Percentiles rank a stretch among this genome's conserved stretches.
phyloP scores from a whole-genome alignment of 2,797 vertebrate genomes.

The Propithecus deckenii region DNA sequence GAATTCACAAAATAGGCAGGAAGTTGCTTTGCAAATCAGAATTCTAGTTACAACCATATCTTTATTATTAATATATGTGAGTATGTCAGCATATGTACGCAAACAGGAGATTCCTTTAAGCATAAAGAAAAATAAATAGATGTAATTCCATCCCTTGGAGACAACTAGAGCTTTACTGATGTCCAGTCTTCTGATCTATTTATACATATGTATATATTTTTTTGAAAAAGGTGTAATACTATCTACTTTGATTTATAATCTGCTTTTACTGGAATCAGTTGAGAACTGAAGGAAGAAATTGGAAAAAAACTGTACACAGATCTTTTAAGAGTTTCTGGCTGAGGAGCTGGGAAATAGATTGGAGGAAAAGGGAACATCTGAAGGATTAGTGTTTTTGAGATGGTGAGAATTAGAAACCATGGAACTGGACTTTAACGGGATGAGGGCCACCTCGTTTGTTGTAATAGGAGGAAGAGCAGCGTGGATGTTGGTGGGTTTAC shows the following conservation, averaged over 20 bases:
- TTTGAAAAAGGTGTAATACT: neutral
- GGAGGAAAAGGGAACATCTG: neutral
- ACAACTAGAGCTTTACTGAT: neutral
- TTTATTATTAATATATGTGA: neutral
- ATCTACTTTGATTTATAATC: neutral
- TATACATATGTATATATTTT: neutral
- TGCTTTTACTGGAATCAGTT: neutral
- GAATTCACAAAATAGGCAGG: neutral
- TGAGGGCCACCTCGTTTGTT: neutral
- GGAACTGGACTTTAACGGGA: neutral
- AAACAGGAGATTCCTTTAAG: neutral
- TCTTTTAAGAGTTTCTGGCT: neutral
- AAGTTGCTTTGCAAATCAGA: slow-evolving; percentile 20
- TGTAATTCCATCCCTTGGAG: neutral
- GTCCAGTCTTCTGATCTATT: neutral
- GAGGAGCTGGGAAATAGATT: neutral
- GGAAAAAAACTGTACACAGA: neutral
- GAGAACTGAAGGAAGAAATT: neutral
- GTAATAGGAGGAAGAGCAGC: neutral
- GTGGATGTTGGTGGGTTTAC: neutral
- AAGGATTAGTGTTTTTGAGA: neutral
- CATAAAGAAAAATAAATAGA: neutral
- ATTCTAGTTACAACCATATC: neutral
- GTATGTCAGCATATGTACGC: neutral
- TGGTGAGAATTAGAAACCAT: neutral